Conservation (phyloP, 2,797 vertebrate species). For the Remorina albescens region DNA sequence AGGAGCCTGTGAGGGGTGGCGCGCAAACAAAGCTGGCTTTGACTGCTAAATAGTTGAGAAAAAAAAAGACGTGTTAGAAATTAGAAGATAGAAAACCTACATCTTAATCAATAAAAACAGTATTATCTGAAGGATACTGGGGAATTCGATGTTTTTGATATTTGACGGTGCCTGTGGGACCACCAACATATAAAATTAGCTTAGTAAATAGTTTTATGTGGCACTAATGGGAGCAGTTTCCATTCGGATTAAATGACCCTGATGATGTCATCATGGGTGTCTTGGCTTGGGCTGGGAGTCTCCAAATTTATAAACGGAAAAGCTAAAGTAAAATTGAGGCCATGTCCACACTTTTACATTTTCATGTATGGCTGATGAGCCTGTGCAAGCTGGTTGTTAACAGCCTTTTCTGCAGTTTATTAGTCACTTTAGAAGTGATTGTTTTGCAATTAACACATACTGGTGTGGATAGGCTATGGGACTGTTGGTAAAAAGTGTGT, state of each 20-base stretch:
- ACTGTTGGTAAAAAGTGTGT: too few species aligned
- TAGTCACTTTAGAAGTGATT: too few species aligned
- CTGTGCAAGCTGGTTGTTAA: too few species aligned
- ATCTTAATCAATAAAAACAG: neutral
- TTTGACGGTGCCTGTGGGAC: neutral
- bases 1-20: conserved; percentile 45
- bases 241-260: too few species aligned
- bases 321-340: too few species aligned
- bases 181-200: neutral
- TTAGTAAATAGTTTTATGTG: neutral
- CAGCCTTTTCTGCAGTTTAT: too few species aligned
- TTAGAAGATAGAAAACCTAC: neutral
- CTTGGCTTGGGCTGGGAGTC: neutral
- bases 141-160: neutral
- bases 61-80: conserved; percentile 13
- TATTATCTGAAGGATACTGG: neutral
- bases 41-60: conserved; percentile 43
- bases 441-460: too few species aligned
- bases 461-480: too few species aligned
- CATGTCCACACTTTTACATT: too few species aligned
- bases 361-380: too few species aligned
- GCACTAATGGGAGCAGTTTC: neutral
- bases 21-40: conserved; percentile 47
- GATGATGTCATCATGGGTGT: neutral
- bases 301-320: too few species aligned